Base-by-base conservation (phyloP, 2,888 invertebrate genomes). In the Subacronicta megacephala region DNA sequence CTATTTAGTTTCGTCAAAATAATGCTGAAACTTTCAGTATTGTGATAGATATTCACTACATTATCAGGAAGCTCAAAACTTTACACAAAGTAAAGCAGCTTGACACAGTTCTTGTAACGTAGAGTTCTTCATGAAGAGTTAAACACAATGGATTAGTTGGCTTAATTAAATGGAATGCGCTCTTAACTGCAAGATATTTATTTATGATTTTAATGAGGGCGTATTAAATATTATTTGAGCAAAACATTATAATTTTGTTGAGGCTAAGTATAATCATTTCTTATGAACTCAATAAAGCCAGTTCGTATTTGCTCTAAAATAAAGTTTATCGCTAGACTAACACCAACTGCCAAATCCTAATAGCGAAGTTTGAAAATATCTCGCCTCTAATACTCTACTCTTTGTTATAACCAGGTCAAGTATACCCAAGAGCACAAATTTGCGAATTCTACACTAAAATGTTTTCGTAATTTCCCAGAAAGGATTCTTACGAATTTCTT, bases 251-350 rank as follows among this genome's bases (percentile, higher is more conserved):
- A 10, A 26, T 26, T 31, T n/a, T 31, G 31, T 12, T 12, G 26
- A 26, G 10, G 1, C 3, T 18, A 18, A 4, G 18, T 18, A 18
- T 51, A 60, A 72, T 72, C 47, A 13, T 35, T 17, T 13, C 60
- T 66, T 60, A 72, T 61, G 44, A 23, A 29, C 16, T 18, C 31
- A 15, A 38, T 58, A 60, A 64, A 43, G 20, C 52, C 36, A 31
- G 36, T 61, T 57, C 45, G 42, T 44, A 63, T 67, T 71, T 62
- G 59, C 68, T 71, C 64, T 71, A 50, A 70, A 73, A 67, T 59
- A 23, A 33, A 53, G 26, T 63, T 66, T 70, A 70, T 73, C 38
- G 55, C 61, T 61, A 35, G 26, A 54, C 42, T 42, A 59, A 63
- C 43, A 44, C 31, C 9, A 57, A 61, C 33, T 44, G 35, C 16